A percentile compares a stretch with the other conserved stretches of the same genome.
phyloP scores from a whole-genome alignment of 2,113 vertebrate species.

The Cygnus buccinator region DNA sequence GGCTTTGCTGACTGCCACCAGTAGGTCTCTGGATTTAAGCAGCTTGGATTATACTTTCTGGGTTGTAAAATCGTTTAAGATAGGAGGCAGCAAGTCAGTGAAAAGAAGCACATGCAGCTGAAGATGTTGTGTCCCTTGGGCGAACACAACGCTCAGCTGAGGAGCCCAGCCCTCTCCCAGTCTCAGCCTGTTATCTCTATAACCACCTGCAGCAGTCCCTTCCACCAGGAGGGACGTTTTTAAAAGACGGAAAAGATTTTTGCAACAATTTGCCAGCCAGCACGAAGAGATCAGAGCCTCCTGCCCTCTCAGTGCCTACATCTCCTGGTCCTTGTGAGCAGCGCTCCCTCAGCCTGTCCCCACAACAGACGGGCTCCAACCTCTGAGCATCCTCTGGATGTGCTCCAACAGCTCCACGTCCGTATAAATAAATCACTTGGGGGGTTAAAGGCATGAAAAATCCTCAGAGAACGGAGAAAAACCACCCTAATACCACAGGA shows the following conservation, averaged over 20 bases:
- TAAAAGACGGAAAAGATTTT: fast-evolving
- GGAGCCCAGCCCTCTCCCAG: fast-evolving
- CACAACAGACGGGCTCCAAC: too few relatives aligned
- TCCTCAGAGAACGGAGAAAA: too few relatives aligned
- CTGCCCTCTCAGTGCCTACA: fast-evolving
- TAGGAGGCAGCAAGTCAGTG: too few relatives aligned
- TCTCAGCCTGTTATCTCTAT: fast-evolving
- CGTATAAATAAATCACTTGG: background rate
- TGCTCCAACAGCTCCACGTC: too few relatives aligned
- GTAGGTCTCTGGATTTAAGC: background rate
- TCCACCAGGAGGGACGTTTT: fast-evolving
- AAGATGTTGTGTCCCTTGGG: background rate
- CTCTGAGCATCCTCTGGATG: too few relatives aligned
- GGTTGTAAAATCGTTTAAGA: background rate
- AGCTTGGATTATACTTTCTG: background rate
- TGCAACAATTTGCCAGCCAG: fast-evolving
- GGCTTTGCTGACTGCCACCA: background rate
- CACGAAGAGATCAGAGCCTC: fast-evolving
- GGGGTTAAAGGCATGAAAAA: background rate
- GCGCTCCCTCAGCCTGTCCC: too few relatives aligned
- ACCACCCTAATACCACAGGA: too few relatives aligned
- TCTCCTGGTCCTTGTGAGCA: fast-evolving
- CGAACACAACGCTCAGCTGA: fast-evolving
- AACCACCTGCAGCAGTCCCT: background rate
- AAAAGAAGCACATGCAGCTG: background rate